Evolutionary conservation across 2,888 invertebrate species (phyloP), one percentile per base, ranked within the genome.

Genomic region (Eupeodes luniger): DNA sequence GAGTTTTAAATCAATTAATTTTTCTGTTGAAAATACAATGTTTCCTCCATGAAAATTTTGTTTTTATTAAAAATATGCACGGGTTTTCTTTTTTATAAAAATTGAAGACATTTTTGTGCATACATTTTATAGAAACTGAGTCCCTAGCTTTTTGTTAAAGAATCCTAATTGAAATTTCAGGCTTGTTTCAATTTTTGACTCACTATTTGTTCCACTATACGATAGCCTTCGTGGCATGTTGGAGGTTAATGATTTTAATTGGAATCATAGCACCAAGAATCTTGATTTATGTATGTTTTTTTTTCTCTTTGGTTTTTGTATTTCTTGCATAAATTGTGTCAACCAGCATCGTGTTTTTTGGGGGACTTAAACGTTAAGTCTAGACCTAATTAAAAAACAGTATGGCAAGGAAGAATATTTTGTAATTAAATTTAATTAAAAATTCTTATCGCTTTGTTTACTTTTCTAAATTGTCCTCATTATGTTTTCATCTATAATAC

Each of bases 231-330:
- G 19, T 44, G 44, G 11, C 44, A 64, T 44, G 19, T 40, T 64
- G 16, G 16, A 19, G 62, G 62, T 62, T 76, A 67, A 81, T 36
- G 53, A 51, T 76, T 81, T 76, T 76, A 81, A 81, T 76, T 81
- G 47, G 53, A 81, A 53, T 44, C 59, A 47, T 47, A 16, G 62
- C 62, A 64, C 66, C 40, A 36, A 64, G 19, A 19, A 66, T 40
- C 57, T 57, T 44, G 67, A 16, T 69, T 61, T 55, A 69, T 81
- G 59, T 27, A 61, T 61, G 40, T 40, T 40, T 40, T 40, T 40
- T 40, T 40, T 5, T 40, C 9, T 5, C 9, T 40, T 5, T 40
- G 5, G 40, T 64, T 62, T 1, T n/a, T n/a, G 12, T 64, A 11
- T 64, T 7, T 64, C 14, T 44, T n/a, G 16, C 36, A 44, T 19